Evolutionary conservation across 2,888 invertebrate genomes (phyloP).

Genomic region (Ashinkailepas kermadecensis): DNA sequence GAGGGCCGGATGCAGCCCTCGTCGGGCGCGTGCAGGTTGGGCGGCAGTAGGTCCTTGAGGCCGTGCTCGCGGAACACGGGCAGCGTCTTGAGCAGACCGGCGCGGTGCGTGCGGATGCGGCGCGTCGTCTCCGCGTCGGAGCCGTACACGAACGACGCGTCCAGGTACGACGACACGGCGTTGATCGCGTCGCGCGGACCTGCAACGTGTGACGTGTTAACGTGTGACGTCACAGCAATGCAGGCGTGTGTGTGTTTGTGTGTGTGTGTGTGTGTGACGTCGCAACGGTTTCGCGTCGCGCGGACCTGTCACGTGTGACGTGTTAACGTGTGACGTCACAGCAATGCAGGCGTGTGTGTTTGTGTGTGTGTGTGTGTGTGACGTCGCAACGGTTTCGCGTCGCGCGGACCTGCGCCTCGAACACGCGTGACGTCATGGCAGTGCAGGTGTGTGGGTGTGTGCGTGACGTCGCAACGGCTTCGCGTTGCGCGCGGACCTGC

Average conservation of each 20-base stretch:
- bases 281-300: constrained; percentile 37
- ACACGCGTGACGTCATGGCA: too few relatives aligned
- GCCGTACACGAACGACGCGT: constrained; percentile 40
- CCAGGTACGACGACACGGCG: constrained; percentile 37
- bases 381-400: too few relatives aligned
- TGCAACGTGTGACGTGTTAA: constrained; percentile 23
- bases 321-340: too few relatives aligned
- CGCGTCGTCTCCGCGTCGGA: constrained; percentile 28
- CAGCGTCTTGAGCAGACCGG: constrained; percentile 42
- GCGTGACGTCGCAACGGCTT: too few relatives aligned
- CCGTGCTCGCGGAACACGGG: constrained; percentile 42
- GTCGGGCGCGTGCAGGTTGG: constrained; percentile 44
- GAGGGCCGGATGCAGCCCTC: constrained; percentile 43
- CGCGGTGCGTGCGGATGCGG: constrained; percentile 34
- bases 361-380: too few relatives aligned
- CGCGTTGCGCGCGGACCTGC: too few relatives aligned
- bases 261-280: too few relatives aligned
- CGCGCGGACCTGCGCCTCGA: too few relatives aligned
- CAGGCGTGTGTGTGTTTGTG: too few relatives aligned
- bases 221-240: too few relatives aligned
- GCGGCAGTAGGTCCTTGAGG: constrained; percentile 45
- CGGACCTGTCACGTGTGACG: constrained; percentile 35
- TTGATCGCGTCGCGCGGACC: constrained; percentile 39
- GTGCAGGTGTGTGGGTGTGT: too few relatives aligned
- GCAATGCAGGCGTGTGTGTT: too few relatives aligned